Base-by-base conservation (phyloP, 1,140 invertebrate genomes). In the Bacillus rossius region DNA sequence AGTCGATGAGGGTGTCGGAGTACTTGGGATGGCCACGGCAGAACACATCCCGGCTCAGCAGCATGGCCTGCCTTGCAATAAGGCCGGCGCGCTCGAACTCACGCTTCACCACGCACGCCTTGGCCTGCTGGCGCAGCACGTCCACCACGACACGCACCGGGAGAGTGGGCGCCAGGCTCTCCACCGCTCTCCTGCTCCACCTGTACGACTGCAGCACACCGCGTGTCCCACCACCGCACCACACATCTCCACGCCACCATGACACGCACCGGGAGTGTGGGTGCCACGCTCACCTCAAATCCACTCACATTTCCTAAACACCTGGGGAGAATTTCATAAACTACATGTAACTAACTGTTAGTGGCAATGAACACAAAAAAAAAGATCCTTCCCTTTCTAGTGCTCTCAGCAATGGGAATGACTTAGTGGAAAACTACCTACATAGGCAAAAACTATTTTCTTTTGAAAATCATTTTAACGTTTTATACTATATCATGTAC, bases 21-120 rank as follows among this genome's bases (percentile, higher is more conserved):
- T 89, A 89, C 63, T 87, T 86, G 23, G 87, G 89, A 77, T 94
- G 89, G 45, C 80, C 69, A 1, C 73, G 69, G 3, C 85, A 87
- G 75, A 87, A 90, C 34, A 80, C 68, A 74, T 85, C 82, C 57
- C 83, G 81, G 1, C 91, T 86, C 57, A 87, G 77, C 59, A 81
- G 80, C 19, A 92, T 82, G 8, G 91, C 92, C 76, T 93, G 86
- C 63, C 84, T 83, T 61, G 94, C 90, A 17, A 94, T 74, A 26
- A 91, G 70, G 65, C 87, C 88, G 14, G 92, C 92, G 69, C 84
- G 85, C 17, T 77, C 71, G 75, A 94, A 94, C 64, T 90, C 83
- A 51, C 91, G 78, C 76, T 93, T 94, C 7, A 92, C 82, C 8
- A 94, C 87, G 76, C 91, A 94, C 8, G 88, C 84, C 77, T 91